Evolutionary conservation across 2,888 invertebrate species (phyloP).

Genomic region (Fragum sueziense): DNA sequence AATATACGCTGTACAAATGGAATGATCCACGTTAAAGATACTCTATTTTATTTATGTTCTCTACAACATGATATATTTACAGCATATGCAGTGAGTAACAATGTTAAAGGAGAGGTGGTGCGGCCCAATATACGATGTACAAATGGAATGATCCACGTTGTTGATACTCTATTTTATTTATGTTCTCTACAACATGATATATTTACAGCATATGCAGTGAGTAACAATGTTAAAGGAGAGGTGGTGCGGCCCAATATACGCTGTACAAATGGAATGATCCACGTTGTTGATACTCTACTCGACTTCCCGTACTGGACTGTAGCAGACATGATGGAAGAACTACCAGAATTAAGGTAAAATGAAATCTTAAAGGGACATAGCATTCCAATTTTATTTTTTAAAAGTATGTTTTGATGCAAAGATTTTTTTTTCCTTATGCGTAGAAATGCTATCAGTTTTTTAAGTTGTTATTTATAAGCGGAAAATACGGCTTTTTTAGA

Average conservation of each 20-base stretch:
- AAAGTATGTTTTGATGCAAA: no score
- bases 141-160: constrained; percentile 74
- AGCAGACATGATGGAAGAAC: constrained; percentile 60
- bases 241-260: constrained; percentile 70
- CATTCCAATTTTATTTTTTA: no score
- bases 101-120: constrained; percentile 68
- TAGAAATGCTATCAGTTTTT: no score
- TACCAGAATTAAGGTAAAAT: constrained; percentile 63
- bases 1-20: constrained; percentile 75
- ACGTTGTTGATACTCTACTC: constrained; percentile 71
- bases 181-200: no score
- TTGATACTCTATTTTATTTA: no score
- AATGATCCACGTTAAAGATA: constrained; percentile 72
- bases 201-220: constrained; percentile 67
- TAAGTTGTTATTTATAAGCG: no score
- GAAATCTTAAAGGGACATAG: no score
- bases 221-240: constrained; percentile 71
- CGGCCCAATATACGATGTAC: constrained; percentile 69
- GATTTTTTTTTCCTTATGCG: no score
- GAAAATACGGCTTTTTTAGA: no score
- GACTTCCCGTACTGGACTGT: constrained; percentile 69
- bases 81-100: constrained; percentile 73
- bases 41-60: no score
- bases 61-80: no score
- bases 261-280: constrained; percentile 73